A percentile compares a stretch with the other conserved stretches of the same genome.
phyloP scores from a whole-genome alignment of 2,113 vertebrate species.

The Ptychochromis oligacanthus region DNA sequence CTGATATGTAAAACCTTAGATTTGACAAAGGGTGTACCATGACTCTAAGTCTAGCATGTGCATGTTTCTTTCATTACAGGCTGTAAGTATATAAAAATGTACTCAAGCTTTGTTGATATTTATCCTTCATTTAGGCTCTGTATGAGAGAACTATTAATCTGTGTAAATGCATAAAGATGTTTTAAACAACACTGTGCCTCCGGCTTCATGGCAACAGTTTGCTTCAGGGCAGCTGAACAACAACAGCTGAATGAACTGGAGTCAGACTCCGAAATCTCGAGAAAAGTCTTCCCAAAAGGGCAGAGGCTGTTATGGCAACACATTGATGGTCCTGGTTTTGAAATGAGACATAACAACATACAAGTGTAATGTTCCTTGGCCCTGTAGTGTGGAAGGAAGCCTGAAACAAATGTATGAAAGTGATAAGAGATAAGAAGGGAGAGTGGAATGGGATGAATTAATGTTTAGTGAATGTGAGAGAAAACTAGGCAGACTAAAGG shows the following conservation, averaged over 20 bases:
- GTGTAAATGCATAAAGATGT: background rate
- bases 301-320: background rate
- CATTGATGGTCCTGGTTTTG: background rate
- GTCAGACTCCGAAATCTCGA: background rate
- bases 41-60: background rate
- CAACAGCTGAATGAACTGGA: background rate
- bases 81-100: background rate
- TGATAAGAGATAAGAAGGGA: background rate
- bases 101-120: background rate
- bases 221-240: background rate
- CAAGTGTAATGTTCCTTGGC: background rate
- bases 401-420: background rate
- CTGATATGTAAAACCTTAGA: background rate
- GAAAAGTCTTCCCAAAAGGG: background rate
- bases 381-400: background rate
- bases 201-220: background rate
- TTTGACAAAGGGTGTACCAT: background rate
- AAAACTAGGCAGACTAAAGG: background rate
- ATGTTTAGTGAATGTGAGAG: constrained; percentile 38
- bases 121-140: background rate
- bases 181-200: background rate
- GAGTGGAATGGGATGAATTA: constrained; percentile 3
- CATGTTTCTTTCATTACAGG: background rate
- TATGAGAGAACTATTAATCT: background rate
- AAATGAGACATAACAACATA: background rate